Conservation (phyloP, 2,888 invertebrate genomes). For the Melipona beecheii region DNA sequence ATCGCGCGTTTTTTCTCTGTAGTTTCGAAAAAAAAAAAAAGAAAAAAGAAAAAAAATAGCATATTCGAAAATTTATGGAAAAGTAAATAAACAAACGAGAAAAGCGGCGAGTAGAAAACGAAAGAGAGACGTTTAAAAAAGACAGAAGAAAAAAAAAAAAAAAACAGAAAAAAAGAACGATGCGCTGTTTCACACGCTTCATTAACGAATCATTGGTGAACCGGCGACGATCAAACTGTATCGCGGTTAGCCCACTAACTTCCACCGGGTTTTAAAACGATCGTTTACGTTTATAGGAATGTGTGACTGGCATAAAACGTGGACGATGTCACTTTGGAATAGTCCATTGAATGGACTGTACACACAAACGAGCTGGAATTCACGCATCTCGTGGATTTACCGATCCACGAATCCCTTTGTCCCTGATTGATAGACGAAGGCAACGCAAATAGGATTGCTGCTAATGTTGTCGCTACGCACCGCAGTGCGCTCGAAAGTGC, state of each 20-base stretch:
- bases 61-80: background rate
- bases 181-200: background rate
- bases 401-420: conserved; percentile 75
- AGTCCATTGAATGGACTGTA: conserved; percentile 34
- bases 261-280: background rate
- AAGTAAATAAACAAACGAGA: too few species aligned
- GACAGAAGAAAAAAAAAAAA: background rate
- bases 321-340: conserved; percentile 38
- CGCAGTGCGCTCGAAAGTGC: conserved; percentile 66
- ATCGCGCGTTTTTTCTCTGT: background rate
- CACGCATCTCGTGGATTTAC: conserved; percentile 65
- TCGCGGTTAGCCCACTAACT: background rate
- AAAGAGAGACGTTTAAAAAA: background rate
- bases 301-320: conserved; percentile 50
- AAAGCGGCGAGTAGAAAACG: too few species aligned
- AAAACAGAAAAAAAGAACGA: too few species aligned
- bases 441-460: conserved; percentile 60
- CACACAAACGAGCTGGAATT: conserved; percentile 37
- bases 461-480: conserved; percentile 62
- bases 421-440: conserved; percentile 75
- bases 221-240: conserved; percentile 8
- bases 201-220: conserved; percentile 9
- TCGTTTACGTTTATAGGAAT: conserved; percentile 52
- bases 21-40: too few species aligned
- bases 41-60: too few species aligned